Evolutionary conservation across 2,888 invertebrate species (phyloP).

Genomic region (Drosophila sordidula): DNA sequence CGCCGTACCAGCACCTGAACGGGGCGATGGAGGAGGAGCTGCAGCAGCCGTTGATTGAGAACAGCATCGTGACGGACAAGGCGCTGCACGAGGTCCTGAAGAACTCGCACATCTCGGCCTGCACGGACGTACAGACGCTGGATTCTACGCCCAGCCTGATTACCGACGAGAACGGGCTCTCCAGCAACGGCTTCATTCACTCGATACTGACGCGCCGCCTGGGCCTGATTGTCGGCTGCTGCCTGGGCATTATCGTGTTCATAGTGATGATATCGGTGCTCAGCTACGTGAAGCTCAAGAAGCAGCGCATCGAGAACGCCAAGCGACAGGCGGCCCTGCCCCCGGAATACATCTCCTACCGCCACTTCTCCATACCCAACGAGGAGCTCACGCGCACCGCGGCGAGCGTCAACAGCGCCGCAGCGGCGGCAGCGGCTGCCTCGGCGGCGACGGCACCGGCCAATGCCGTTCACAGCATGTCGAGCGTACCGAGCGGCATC

Average conservation of each 20-base stretch:
- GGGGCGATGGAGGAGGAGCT: slow-evolving; percentile 45
- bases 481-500: slow-evolving; percentile 84
- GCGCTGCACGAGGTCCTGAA: slow-evolving; percentile 87
- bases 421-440: slow-evolving; percentile 36
- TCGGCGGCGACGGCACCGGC: slow-evolving; percentile 4
- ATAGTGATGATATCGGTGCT: slow-evolving; percentile 93
- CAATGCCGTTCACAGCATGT: slow-evolving; percentile 22
- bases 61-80: slow-evolving; percentile 87
- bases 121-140: slow-evolving; percentile 91
- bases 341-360: slow-evolving; percentile 93
- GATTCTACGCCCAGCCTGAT: slow-evolving; percentile 89
- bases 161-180: slow-evolving; percentile 86
- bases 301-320: slow-evolving; percentile 89
- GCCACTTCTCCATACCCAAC: slow-evolving; percentile 90
- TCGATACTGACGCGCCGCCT: slow-evolving; percentile 92
- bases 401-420: slow-evolving; percentile 46
- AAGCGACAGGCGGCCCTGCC: slow-evolving; percentile 90
- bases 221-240: slow-evolving; percentile 94
- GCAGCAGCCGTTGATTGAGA: slow-evolving; percentile 80
- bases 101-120: slow-evolving; percentile 91
- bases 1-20: slow-evolving; percentile 62
- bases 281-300: slow-evolving; percentile 93
- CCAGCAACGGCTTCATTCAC: slow-evolving; percentile 89
- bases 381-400: slow-evolving; percentile 86
- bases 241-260: slow-evolving; percentile 94